These are phyloP conservation scores for Drosophila lowei DNA, from an alignment of 1,140 invertebrate genomes.

Conservation along the genomic window DNA sequence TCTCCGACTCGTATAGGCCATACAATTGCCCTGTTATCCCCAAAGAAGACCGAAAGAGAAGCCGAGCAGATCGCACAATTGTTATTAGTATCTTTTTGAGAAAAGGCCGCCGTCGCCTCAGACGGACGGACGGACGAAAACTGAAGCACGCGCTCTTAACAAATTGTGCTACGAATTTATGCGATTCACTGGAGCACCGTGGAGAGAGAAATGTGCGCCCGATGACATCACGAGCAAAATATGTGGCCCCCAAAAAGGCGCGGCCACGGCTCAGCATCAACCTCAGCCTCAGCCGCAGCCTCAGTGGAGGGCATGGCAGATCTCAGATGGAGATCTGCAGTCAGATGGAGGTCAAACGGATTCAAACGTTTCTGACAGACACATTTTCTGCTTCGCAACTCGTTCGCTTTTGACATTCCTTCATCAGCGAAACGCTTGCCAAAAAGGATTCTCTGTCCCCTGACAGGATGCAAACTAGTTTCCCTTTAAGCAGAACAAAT, in stretches of 20 bases:
- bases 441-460: conserved; percentile 45
- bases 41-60: conserved; percentile 39
- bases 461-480: conserved; percentile 73
- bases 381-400: background rate
- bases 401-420: conserved; percentile 43
- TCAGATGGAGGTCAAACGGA: conserved; percentile 42
- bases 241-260: conserved; percentile 72
- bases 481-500: conserved; percentile 62
- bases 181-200: conserved; percentile 29
- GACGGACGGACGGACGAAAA: conserved; percentile 38
- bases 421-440: conserved; percentile 23
- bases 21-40: conserved; percentile 33
- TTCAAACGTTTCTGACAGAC: conserved; percentile 9
- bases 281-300: conserved; percentile 4
- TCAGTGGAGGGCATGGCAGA: conserved; percentile 40
- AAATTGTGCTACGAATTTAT: conserved; percentile 78
- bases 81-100: conserved; percentile 78
- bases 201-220: conserved; percentile 37
- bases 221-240: conserved; percentile 72
- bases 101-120: conserved; percentile 55
- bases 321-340: conserved; percentile 49
- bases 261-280: conserved; percentile 31
- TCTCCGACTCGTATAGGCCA: conserved; percentile 1
- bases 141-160: conserved; percentile 78
- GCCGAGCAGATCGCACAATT: conserved; percentile 71